phyloP scores from a whole-genome alignment of 2,113 vertebrate genomes.

The Pimephales promelas region DNA sequence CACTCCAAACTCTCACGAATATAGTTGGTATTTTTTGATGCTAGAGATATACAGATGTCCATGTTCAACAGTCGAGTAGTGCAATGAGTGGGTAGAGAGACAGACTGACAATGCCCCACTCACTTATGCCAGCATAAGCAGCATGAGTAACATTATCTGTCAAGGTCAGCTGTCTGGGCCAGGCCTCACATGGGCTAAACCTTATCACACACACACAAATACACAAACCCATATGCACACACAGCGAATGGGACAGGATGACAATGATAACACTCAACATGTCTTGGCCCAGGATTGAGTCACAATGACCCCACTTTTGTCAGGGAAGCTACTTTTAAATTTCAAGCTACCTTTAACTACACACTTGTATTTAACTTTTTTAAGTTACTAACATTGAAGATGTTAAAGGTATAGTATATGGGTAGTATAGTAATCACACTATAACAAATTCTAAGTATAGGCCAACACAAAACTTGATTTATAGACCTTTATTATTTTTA shows the following conservation, averaged over 20 bases:
- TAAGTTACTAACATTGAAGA: not conserved
- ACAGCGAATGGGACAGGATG: not conserved
- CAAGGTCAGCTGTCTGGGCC: constrained; percentile 50
- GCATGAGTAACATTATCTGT: constrained; percentile 40
- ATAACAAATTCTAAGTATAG: not conserved
- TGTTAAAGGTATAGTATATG: not conserved
- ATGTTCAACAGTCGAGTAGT: not conserved
- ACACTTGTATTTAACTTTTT: not conserved
- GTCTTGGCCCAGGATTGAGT: not conserved
- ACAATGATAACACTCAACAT: constrained; percentile 19
- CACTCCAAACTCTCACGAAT: not conserved
- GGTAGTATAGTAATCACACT: not conserved
- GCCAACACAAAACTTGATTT: not conserved
- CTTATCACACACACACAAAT: constrained; percentile 16
- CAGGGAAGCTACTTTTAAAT: not conserved
- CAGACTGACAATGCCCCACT: not conserved
- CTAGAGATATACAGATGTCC: constrained; percentile 4
- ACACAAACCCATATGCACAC: not conserved
- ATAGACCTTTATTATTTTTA: not conserved
- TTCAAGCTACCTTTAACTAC: not conserved
- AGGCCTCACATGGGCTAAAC: constrained; percentile 24
- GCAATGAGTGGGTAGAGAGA: constrained; percentile 12
- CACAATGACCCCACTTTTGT: not conserved
- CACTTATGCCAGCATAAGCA: constrained; percentile 11
- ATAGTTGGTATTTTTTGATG: not conserved